phyloP scores from a whole-genome alignment of 1,140 invertebrate genomes.

The Cydia amplana region DNA sequence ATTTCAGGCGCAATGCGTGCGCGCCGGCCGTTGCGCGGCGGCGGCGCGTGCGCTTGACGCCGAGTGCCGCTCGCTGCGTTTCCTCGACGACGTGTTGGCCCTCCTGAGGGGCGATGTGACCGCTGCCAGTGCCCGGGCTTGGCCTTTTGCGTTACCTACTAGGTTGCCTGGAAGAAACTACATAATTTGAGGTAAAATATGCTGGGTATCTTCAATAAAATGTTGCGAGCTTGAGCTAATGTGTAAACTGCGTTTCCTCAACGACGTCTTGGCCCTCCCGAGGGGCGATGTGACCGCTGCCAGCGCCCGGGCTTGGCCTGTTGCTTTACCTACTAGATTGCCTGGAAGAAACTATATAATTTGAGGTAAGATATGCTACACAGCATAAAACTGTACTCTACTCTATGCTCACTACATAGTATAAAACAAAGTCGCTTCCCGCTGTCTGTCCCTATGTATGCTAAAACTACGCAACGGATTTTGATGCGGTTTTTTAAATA shows the following conservation, averaged over 20 bases:
- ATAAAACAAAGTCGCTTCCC: no score
- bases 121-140: constrained; percentile 50
- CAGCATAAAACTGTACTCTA: no score
- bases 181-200: constrained; percentile 63
- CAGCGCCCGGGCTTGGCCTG: constrained; percentile 65
- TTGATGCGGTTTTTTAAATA: no score
- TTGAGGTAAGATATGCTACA: no score
- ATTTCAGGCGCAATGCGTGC: constrained; percentile 56
- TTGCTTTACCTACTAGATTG: constrained; percentile 61
- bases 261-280: constrained; percentile 73
- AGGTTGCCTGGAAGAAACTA: constrained; percentile 65
- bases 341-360: constrained; percentile 68
- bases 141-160: constrained; percentile 72
- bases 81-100: constrained; percentile 74
- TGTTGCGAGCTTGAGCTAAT: no score
- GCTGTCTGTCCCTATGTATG: no score
- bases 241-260: constrained; percentile 72
- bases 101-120: constrained; percentile 67
- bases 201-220: no score
- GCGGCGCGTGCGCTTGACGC: constrained; percentile 62
- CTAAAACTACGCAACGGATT: no score
- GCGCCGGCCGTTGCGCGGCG: constrained; percentile 62
- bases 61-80: constrained; percentile 65
- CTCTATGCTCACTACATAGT: no score
- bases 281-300: constrained; percentile 61